A percentile compares a stretch with the other conserved stretches of the same genome.
Evolutionary conservation across 2,113 vertebrate genomes (phyloP).

Genomic region (Polypterus bichir): DNA sequence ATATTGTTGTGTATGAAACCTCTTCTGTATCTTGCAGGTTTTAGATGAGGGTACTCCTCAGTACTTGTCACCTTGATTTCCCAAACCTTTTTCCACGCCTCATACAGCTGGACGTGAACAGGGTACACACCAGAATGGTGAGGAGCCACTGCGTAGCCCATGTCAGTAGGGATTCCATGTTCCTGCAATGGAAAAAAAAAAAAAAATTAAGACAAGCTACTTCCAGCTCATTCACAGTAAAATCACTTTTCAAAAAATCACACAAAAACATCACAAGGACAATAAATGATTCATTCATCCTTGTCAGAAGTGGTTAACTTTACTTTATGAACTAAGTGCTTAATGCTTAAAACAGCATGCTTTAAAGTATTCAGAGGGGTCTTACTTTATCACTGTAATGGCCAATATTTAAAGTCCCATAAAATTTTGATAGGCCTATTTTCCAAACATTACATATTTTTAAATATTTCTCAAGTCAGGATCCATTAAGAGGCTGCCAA

Average conservation of each 20-base stretch:
- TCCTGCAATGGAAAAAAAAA: slow-evolving; percentile 54
- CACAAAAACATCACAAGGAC: slow-evolving; percentile 1
- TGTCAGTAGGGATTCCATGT: slow-evolving; percentile 80
- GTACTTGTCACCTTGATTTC: slow-evolving; percentile 89
- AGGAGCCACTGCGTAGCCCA: slow-evolving; percentile 89
- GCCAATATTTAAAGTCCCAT: too few species aligned
- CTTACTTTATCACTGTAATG: too few species aligned
- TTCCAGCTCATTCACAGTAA: slow-evolving; percentile 1
- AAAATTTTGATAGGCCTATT: too few species aligned
- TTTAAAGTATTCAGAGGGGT: too few species aligned
- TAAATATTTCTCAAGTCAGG: too few species aligned
- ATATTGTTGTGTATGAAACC: slow-evolving; percentile 88
- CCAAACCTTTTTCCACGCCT: slow-evolving; percentile 93
- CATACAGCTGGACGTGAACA: slow-evolving; percentile 87
- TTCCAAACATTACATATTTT: too few species aligned
- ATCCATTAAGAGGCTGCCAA: too few species aligned
- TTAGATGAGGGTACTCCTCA: slow-evolving; percentile 92
- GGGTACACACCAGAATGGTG: slow-evolving; percentile 95
- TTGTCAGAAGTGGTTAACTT: neutral
- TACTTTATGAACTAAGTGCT: neutral
- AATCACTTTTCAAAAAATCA: neutral
- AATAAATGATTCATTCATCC: neutral
- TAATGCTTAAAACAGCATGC: neutral
- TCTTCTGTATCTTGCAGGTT: slow-evolving; percentile 79
- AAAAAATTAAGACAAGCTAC: neutral